Evolutionary conservation across 1,140 invertebrate species (phyloP), one percentile per base, ranked within the genome.

Genomic region (Epicauta chinensis): DNA sequence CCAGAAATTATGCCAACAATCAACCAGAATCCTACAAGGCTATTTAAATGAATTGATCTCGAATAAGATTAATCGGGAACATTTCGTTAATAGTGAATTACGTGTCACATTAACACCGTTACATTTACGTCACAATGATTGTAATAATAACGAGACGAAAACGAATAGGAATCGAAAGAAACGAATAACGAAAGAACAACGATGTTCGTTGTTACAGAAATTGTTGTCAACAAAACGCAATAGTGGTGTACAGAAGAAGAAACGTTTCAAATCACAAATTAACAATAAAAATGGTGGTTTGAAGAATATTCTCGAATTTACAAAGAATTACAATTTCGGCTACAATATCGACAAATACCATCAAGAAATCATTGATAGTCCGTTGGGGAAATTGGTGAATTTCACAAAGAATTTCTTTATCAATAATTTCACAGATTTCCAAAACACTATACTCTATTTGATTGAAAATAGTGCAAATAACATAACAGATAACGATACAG

Each of bases 1-100:
- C 38, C 57, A 67, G 10, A 54, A 61, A 14, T 67, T 68, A 62
- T 70, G 68, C 43, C 62, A 61, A 43, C 63, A 68, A 58, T 67
- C 66, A 13, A 59, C 65, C 15, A 62, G 63, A 45, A 57, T 65
- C 12, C 44, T 70, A n/a, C 61, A 67, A 35, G 51, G 59, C 14
- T 67, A 66, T 40, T 40, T 68, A 30, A 59, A 48, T 3, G 64
- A 68, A 56, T 51, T 68, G 13, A 56, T 63, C 9, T 44, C 55
- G 7, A 51, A 59, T 5, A 53, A 58, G 34, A 50, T 51, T 34
- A 44, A 36, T 35, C 36, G 44, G 6, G 51, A 59, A n/a, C 58
- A 55, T 15, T 64, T 67, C 53, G 49, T 61, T n/a, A 63, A 63
- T 45, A 56, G 62, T 31, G 63, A 68, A 36, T 44, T 68, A 6